These are phyloP conservation scores for Dasyurus viverrinus DNA, from an alignment of 2,113 vertebrate species.

Conservation along the genomic window DNA sequence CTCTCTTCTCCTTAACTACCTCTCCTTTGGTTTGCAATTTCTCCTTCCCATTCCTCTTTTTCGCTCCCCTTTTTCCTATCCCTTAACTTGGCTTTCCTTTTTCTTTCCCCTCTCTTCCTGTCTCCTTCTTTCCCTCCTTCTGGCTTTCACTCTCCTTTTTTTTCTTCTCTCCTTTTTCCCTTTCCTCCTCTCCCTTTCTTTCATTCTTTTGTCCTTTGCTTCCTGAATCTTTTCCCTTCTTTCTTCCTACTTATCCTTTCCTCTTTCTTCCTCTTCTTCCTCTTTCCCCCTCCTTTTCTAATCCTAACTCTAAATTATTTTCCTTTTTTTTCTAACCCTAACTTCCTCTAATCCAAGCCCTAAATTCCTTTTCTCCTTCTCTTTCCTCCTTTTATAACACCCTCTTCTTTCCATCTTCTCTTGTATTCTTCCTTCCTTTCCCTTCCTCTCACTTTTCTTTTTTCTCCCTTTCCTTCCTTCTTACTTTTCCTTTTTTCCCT, in stretches of 20 bases:
- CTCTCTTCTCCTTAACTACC: no score
- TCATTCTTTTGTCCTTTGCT: no score
- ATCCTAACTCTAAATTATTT: background rate
- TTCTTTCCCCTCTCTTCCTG: no score
- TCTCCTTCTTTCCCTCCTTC: background rate
- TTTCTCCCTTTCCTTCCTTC: no score
- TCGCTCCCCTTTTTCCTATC: background rate
- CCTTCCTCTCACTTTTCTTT: background rate
- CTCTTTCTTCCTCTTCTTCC: no score
- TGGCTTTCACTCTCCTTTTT: no score
- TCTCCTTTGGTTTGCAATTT: rapidly evolving
- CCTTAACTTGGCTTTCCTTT: no score
- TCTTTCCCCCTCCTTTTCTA: background rate
- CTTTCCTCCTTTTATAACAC: background rate
- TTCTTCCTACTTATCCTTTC: no score
- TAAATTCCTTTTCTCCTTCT: background rate
- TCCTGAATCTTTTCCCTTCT: no score
- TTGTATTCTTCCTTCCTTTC: background rate
- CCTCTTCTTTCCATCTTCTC: background rate
- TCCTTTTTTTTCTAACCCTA: background rate
- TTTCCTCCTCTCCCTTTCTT: background rate
- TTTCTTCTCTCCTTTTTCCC: no score
- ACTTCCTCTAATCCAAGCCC: background rate
- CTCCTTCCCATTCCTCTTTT: background rate
- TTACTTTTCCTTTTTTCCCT: no score